These are phyloP conservation scores for Mizuhopecten yessoensis DNA, from an alignment of 1,140 invertebrate species.

Conservation along the genomic window DNA sequence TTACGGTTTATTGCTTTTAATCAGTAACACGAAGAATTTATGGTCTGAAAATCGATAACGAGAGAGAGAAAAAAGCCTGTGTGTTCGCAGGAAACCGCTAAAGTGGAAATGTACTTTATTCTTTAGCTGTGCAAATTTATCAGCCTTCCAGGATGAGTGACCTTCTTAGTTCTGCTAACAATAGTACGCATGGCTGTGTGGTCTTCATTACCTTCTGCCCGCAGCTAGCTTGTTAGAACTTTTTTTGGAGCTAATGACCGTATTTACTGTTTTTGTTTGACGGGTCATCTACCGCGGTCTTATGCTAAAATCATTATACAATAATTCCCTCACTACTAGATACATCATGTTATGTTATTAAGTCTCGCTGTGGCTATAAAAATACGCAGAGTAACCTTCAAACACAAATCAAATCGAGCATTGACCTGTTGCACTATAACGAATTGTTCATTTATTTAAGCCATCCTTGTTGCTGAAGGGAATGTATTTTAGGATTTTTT, in stretches of 20 bases:
- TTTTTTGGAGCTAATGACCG: background rate
- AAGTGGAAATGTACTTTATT: conserved; percentile 39
- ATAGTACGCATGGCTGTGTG: background rate
- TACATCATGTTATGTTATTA: too few relatives aligned
- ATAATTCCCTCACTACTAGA: too few relatives aligned
- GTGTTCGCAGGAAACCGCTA: conserved; percentile 1
- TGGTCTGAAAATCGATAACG: conserved; percentile 15
- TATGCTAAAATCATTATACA: too few relatives aligned
- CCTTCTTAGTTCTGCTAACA: conserved; percentile 13
- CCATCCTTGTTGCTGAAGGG: too few relatives aligned
- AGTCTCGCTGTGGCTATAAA: too few relatives aligned
- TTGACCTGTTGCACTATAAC: too few relatives aligned
- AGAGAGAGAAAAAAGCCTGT: conserved; percentile 27
- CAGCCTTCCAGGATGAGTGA: background rate
- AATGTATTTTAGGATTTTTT: too few relatives aligned
- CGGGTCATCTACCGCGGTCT: background rate
- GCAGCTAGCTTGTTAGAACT: background rate
- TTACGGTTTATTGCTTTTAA: conserved; percentile 35
- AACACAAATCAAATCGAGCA: too few relatives aligned
- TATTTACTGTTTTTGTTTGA: background rate
- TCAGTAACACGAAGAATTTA: conserved; percentile 32
- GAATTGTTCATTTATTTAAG: too few relatives aligned
- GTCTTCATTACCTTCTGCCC: background rate
- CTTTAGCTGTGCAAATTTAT: conserved; percentile 34
- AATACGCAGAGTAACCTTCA: too few relatives aligned